phyloP scores from a whole-genome alignment of 2,888 invertebrate genomes.

The Silvanus unidentatus region DNA sequence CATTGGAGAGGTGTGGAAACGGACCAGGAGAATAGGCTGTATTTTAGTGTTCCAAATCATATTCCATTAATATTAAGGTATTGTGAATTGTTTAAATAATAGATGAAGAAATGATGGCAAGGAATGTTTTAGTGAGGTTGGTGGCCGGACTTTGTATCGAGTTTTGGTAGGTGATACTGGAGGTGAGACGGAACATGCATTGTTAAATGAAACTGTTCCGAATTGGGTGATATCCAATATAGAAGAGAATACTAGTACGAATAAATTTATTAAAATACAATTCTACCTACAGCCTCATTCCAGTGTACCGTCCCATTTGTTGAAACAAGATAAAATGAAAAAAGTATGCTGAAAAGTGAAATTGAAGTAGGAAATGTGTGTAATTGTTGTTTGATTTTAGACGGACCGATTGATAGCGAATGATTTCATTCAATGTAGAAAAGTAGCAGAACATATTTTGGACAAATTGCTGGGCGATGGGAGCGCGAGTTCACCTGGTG shows the following conservation, averaged over 20 bases:
- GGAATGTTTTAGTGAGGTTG: constrained; percentile 81
- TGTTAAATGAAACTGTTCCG: constrained; percentile 90
- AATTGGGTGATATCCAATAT: constrained; percentile 94
- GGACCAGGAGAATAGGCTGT: constrained; percentile 69
- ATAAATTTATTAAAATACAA: constrained; percentile 94
- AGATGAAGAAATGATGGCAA: no score
- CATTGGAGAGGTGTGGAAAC: constrained; percentile 76
- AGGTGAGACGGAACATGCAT: constrained; percentile 87
- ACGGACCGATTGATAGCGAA: constrained; percentile 92
- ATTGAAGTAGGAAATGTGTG: constrained; percentile 1
- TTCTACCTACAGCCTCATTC: constrained; percentile 96
- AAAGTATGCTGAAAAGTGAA: no score
- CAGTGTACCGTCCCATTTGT: constrained; percentile 56
- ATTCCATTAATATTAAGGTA: constrained; percentile 94
- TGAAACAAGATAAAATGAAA: constrained; percentile 68
- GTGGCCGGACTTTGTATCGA: constrained; percentile 90
- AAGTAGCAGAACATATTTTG: constrained; percentile 97
- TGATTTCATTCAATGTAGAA: constrained; percentile 97
- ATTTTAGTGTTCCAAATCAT: constrained; percentile 87
- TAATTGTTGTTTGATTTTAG: constrained; percentile 45
- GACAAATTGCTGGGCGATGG: constrained; percentile 83
- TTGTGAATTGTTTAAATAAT: background rate
- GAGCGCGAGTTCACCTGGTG: constrained; percentile 67
- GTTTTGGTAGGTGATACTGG: constrained; percentile 84
- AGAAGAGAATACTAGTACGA: constrained; percentile 79